Percentiles rank a stretch among this genome's conserved stretches.
Evolutionary conservation across 2,888 invertebrate genomes (phyloP).

Genomic region (Orchesella flavescens): DNA sequence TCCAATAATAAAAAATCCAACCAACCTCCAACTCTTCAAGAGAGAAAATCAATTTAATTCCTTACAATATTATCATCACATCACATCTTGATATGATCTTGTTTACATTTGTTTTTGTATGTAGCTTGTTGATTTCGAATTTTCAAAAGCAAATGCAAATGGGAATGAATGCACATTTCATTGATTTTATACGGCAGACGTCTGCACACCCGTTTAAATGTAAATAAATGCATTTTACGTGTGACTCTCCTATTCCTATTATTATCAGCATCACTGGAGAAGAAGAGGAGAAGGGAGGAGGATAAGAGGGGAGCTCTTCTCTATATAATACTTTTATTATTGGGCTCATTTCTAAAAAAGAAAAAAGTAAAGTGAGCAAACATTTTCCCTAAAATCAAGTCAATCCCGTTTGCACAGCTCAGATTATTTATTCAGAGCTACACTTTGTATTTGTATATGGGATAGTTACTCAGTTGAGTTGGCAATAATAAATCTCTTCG

Average conservation of each 20-base stretch:
- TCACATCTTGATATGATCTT: too few species aligned
- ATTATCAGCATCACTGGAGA: conserved; percentile 52
- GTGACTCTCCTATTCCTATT: conserved; percentile 46
- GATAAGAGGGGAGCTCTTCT: conserved; percentile 20
- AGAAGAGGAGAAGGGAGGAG: not conserved
- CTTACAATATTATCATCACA: too few species aligned
- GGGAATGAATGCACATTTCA: too few species aligned
- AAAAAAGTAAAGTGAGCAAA: conserved; percentile 54
- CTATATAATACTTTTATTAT: too few species aligned
- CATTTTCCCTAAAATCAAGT: conserved; percentile 56
- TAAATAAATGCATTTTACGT: not conserved
- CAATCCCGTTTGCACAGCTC: conserved; percentile 35
- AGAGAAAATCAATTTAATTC: too few species aligned
- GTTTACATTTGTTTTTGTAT: too few species aligned
- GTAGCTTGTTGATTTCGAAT: too few species aligned
- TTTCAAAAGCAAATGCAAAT: too few species aligned
- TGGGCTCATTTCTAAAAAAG: too few species aligned
- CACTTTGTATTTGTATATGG: conserved; percentile 16
- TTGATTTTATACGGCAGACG: not conserved
- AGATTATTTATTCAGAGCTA: conserved; percentile 51
- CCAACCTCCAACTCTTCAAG: too few species aligned
- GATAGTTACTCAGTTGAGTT: conserved; percentile 57
- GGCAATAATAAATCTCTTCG: conserved; percentile 55
- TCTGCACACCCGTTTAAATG: not conserved
- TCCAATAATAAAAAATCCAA: too few species aligned